Evolutionary conservation across 2,888 invertebrate genomes (phyloP).

Genomic region (Formica aserva): DNA sequence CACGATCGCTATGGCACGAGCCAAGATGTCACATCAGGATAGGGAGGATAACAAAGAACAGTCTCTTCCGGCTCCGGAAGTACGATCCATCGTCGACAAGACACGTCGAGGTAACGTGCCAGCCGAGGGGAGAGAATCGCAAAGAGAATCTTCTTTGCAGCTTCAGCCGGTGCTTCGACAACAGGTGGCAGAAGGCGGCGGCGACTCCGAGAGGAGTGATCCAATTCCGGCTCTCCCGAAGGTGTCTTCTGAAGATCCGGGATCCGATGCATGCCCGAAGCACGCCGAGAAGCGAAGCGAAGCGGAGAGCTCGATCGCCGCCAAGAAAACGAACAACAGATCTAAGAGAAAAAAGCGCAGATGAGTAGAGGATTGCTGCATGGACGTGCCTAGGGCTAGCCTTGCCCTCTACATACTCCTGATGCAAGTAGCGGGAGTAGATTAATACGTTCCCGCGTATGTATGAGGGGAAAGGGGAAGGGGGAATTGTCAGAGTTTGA

Average conservation of each 20-base stretch:
- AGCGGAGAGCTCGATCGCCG: conserved; percentile 74
- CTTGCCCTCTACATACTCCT: conserved; percentile 84
- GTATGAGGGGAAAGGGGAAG: background rate
- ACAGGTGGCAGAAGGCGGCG: conserved; percentile 2
- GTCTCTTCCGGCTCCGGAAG: conserved; percentile 28
- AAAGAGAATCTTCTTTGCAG: conserved; percentile 47
- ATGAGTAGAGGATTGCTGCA: conserved; percentile 86
- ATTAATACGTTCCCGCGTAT: conserved; percentile 73
- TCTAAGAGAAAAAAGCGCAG: conserved; percentile 85
- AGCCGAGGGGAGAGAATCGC: conserved; percentile 51
- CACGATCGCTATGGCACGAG: background rate
- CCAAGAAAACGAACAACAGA: conserved; percentile 79
- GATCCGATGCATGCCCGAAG: conserved; percentile 54
- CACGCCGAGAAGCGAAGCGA: conserved; percentile 75
- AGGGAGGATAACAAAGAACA: conserved; percentile 2
- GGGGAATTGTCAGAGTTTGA: background rate
- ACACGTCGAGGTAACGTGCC: conserved; percentile 52
- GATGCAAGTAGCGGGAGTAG: conserved; percentile 84
- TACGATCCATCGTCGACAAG: conserved; percentile 36
- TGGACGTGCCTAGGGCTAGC: conserved; percentile 85
- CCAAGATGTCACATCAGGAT: conserved; percentile 4
- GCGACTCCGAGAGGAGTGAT: conserved; percentile 21
- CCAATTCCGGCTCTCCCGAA: conserved; percentile 56
- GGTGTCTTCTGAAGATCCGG: conserved; percentile 61
- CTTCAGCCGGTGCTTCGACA: background rate